A percentile compares a stretch with the other conserved stretches of the same genome.
These are phyloP conservation scores for Deilephila porcellus DNA, from an alignment of 2,888 invertebrate genomes.

Conservation along the genomic window DNA sequence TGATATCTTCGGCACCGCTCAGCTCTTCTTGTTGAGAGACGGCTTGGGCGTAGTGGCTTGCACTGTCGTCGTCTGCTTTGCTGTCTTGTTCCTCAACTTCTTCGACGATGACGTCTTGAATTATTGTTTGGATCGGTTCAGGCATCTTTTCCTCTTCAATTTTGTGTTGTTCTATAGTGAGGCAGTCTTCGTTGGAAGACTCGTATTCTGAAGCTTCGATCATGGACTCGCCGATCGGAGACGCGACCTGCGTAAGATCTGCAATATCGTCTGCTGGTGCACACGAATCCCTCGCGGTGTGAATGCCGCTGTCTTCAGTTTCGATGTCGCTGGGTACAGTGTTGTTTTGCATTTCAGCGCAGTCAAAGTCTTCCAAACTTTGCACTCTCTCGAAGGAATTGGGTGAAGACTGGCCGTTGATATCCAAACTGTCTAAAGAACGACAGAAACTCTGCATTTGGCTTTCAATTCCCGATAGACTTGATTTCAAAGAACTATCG, in stretches of 20 bases:
- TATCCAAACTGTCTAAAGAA: constrained; percentile 87
- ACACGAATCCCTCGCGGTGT: constrained; percentile 91
- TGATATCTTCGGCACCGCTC: constrained; percentile 75
- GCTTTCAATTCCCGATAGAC: constrained; percentile 77
- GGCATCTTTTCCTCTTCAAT: constrained; percentile 60
- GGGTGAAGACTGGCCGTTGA: constrained; percentile 82
- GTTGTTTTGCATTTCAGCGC: constrained; percentile 85
- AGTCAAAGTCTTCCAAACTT: constrained; percentile 86
- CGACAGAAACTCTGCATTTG: constrained; percentile 86
- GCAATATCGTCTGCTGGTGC: constrained; percentile 90
- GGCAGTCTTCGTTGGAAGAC: constrained; percentile 76
- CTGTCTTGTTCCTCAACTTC: constrained; percentile 75
- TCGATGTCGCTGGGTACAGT: constrained; percentile 86
- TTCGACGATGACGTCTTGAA: constrained; percentile 75
- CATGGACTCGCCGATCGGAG: constrained; percentile 77
- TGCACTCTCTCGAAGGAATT: constrained; percentile 87
- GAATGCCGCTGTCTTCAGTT: constrained; percentile 91
- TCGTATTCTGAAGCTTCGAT: constrained; percentile 76
- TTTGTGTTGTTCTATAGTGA: constrained; percentile 62
- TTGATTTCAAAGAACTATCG: constrained; percentile 70
- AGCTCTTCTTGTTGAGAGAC: constrained; percentile 76
- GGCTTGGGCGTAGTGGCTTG: constrained; percentile 77
- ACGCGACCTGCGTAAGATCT: constrained; percentile 82
- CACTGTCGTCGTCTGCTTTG: constrained; percentile 74
- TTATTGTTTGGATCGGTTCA: constrained; percentile 56